These are phyloP conservation scores for Tigriopus japonicus DNA, from an alignment of 1,140 invertebrate genomes.

Conservation along the genomic window DNA sequence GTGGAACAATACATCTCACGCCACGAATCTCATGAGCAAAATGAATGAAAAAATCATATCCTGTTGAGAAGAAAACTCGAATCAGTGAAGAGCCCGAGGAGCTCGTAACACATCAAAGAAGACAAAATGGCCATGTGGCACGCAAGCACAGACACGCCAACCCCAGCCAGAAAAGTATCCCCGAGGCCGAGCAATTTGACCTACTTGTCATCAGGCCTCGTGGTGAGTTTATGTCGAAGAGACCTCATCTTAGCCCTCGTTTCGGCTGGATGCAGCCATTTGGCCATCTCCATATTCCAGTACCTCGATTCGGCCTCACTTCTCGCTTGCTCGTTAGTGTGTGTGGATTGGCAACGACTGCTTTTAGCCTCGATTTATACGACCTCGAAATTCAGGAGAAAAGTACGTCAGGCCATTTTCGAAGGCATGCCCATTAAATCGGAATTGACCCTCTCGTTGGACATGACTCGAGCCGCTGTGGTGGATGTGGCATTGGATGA, in stretches of 20 bases:
- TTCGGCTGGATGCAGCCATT: constrained; percentile 4
- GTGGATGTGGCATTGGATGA: constrained; percentile 8
- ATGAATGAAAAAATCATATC: no score
- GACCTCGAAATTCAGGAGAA: background rate
- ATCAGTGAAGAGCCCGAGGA: no score
- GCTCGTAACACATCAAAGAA: no score
- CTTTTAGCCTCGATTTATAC: background rate
- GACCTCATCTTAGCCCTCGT: background rate
- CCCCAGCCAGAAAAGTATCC: no score
- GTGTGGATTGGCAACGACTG: constrained; percentile 1
- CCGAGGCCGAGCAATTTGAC: no score
- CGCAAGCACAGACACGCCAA: no score
- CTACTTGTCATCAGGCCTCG: no score
- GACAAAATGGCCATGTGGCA: no score
- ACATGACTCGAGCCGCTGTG: background rate
- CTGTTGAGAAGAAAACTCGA: no score
- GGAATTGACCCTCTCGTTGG: constrained; percentile 3
- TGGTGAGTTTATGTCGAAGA: background rate
- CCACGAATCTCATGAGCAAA: no score
- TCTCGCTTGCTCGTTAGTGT: constrained; percentile 3
- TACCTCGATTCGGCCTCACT: constrained; percentile 5
- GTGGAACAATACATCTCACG: no score
- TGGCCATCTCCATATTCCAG: background rate
- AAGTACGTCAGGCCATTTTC: constrained; percentile 1
- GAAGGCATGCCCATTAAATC: background rate